These are phyloP conservation scores for Cavia aperea DNA, from an alignment of 2,113 vertebrate species.

Conservation along the genomic window DNA sequence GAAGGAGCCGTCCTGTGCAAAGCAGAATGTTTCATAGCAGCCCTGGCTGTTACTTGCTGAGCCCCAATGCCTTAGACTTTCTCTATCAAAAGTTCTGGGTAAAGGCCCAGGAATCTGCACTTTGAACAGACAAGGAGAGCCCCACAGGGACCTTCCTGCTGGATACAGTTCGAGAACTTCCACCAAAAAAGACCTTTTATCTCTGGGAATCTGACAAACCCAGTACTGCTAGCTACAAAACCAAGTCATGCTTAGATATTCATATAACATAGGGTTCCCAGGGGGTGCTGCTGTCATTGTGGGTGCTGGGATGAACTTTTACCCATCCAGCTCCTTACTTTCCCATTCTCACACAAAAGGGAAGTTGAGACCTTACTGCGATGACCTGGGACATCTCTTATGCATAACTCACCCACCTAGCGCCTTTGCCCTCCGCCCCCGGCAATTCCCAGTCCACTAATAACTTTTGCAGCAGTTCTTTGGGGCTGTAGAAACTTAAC, in stretches of 20 bases:
- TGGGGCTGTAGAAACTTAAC: not conserved
- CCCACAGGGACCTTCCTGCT: not conserved
- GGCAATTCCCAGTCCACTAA: not conserved
- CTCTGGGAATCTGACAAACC: not conserved
- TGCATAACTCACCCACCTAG: not conserved
- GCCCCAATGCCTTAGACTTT: not conserved
- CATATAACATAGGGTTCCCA: too few species aligned
- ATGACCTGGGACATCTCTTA: not conserved
- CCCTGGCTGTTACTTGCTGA: not conserved
- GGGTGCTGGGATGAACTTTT: not conserved
- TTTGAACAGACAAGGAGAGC: not conserved
- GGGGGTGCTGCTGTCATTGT: accelerated
- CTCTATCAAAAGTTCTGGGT: not conserved
- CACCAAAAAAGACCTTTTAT: not conserved
- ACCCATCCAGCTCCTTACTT: not conserved
- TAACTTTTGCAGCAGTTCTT: not conserved
- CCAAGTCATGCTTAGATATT: not conserved
- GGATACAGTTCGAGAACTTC: not conserved
- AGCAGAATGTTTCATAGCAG: not conserved
- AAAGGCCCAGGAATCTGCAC: not conserved
- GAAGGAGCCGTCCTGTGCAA: not conserved
- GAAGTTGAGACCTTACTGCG: accelerated
- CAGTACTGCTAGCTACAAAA: not conserved
- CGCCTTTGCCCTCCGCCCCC: not conserved
- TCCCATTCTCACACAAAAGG: accelerated